Evolutionary conservation across 2,113 vertebrate species (phyloP).

Genomic region (Peucedramus taeniatus): DNA sequence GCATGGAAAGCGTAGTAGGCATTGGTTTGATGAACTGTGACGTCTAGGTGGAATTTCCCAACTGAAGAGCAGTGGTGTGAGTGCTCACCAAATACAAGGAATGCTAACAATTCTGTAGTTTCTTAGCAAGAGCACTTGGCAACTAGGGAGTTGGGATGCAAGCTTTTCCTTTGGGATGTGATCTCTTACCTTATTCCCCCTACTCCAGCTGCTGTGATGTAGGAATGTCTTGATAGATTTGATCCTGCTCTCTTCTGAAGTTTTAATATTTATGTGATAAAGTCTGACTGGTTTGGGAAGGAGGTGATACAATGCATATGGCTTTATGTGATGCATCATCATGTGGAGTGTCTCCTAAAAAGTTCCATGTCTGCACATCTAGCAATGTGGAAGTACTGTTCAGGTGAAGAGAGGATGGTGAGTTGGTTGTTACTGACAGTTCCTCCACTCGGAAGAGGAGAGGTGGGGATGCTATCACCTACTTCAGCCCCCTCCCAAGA

Average conservation of each 20-base stretch:
- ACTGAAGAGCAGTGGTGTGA: not conserved
- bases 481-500: rapidly evolving
- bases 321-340: not conserved
- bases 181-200: not conserved
- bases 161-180: not conserved
- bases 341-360: not conserved
- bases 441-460: not conserved
- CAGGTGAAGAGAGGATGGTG: not conserved
- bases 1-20: not conserved
- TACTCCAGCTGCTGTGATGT: not conserved
- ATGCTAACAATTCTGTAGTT: not conserved
- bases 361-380: not conserved
- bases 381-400: not conserved
- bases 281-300: not conserved
- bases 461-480: not conserved
- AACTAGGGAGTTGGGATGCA: not conserved
- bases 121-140: not conserved
- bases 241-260: not conserved
- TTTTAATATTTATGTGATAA: not conserved
- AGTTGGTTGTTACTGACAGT: not conserved
- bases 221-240: not conserved
- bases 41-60: not conserved
- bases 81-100: not conserved
- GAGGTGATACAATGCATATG: rapidly evolving
- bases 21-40: not conserved